phyloP scores from a whole-genome alignment of 2,888 invertebrate genomes.

The Cephus nigrinus region DNA sequence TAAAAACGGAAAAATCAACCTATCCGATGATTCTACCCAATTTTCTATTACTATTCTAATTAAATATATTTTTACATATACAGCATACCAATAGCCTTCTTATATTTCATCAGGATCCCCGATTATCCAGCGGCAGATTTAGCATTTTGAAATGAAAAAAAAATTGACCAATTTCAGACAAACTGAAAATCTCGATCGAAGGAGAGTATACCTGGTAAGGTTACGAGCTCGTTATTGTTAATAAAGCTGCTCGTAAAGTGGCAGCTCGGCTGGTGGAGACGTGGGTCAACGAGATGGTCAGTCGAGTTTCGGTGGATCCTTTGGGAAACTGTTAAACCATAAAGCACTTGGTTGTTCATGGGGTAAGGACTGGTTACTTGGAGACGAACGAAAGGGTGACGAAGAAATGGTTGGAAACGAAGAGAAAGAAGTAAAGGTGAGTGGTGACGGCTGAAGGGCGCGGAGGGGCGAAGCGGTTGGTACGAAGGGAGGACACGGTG shows the following conservation, averaged over 20 bases:
- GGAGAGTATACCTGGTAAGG: neutral
- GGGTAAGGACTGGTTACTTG: neutral
- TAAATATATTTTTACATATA: neutral
- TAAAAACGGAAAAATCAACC: neutral
- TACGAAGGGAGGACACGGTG: slow-evolving; percentile 5
- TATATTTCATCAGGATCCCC: neutral
- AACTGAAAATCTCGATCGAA: neutral
- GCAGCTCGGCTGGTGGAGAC: slow-evolving; percentile 24
- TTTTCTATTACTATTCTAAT: neutral
- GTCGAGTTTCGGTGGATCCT: slow-evolving; percentile 18
- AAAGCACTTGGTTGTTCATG: slow-evolving; percentile 29
- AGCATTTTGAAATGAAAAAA: neutral
- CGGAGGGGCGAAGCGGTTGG: slow-evolving; percentile 4
- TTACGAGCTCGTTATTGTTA: slow-evolving; percentile 48
- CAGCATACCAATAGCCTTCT: neutral
- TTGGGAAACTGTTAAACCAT: slow-evolving; percentile 34
- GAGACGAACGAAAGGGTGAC: neutral
- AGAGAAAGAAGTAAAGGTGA: neutral
- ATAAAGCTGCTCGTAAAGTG: slow-evolving; percentile 52
- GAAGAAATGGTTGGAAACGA: neutral
- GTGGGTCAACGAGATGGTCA: slow-evolving; percentile 39
- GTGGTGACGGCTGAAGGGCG: slow-evolving; percentile 14
- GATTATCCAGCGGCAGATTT: neutral
- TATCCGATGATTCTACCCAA: neutral
- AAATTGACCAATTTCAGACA: neutral